Base-by-base conservation (phyloP, 23 tunicate species). In the Trididemnum clinides region DNA sequence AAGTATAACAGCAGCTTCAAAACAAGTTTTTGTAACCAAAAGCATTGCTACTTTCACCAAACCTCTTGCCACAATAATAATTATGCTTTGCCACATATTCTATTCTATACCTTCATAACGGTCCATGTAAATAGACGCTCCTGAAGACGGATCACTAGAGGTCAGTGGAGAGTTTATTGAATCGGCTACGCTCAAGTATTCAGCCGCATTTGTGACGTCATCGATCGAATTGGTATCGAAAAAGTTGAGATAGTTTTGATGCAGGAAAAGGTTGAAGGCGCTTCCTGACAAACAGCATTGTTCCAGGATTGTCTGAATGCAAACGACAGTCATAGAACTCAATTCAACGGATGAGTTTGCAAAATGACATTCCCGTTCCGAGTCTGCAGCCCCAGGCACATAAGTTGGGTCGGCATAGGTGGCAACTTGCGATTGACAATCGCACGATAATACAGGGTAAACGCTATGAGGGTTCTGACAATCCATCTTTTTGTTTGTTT, bases 91-190 rank as follows among this genome's bases (percentile, higher is more conserved):
- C n/a, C n/a, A n/a, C n/a, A n/a, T n/a, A n/a, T n/a, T n/a, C n/a
- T n/a, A n/a, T n/a, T n/a, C n/a, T n/a, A n/a, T 34, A 87, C 97
- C 97, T 83, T 92, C 97, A 54, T 92, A 92, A 28, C 66, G 33
- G 71, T 92, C 91, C 44, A 86, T 38, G 10, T 36, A 20, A 18
- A 35, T 57, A 0, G 84, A 33, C 2, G 91, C 69, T 7, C 85
- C 90, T 1, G 91, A 59, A 1, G 97, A 87, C 15, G 73, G 77
- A 50, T 93, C 92, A 34, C 85, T 82, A 28, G 85, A 75, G 37
- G 85, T 85, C 78, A 85, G 49, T 26, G 90, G 71, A 4, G 90
- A 80, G 51, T 73, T 88, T 57, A 85, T 64, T 20, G 84, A 23
- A 71, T 93, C 98, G 44, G 98, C 70, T 20, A 73, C 21, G 51